phyloP scores from a whole-genome alignment of 1,140 invertebrate genomes.

The Habropoda laboriosa region DNA sequence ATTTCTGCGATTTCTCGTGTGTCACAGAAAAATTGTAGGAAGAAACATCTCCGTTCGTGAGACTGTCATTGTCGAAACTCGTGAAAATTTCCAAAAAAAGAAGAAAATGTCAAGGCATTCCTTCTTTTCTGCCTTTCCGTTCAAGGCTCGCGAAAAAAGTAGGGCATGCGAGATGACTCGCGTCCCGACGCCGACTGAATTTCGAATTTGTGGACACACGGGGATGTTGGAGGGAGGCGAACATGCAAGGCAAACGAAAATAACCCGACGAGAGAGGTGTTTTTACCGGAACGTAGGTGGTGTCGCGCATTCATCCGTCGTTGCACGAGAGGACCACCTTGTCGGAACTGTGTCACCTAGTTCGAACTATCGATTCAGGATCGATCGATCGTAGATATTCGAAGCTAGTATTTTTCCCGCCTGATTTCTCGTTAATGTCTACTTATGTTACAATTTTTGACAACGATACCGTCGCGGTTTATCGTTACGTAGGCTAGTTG shows the following conservation, averaged over 20 bases:
- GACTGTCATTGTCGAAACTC: no score
- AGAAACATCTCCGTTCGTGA: no score
- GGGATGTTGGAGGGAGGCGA: conserved; percentile 28
- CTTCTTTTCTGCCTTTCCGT: background rate
- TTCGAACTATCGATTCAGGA: background rate
- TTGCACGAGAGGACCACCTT: conserved; percentile 27
- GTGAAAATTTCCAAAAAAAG: background rate
- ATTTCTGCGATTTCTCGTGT: background rate
- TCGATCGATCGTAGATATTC: background rate
- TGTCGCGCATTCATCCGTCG: conserved; percentile 27
- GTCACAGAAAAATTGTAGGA: no score
- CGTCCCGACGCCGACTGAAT: conserved; percentile 63
- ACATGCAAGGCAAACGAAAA: conserved; percentile 65
- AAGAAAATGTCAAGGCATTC: conserved; percentile 30
- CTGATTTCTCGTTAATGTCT: background rate
- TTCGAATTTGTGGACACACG: conserved; percentile 56
- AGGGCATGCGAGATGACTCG: conserved; percentile 42
- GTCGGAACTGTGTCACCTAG: conserved; percentile 27
- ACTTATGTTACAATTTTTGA: background rate
- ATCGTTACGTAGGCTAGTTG: background rate
- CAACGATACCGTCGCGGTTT: background rate
- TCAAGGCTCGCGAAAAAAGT: conserved; percentile 37
- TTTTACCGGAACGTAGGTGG: conserved; percentile 50
- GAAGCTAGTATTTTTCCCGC: no score
- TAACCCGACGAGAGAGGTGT: conserved; percentile 61